Percentiles rank a stretch among this genome's conserved stretches.
Evolutionary conservation across 2,888 invertebrate species (phyloP).

Genomic region (Cataglyphis rosenhaueri): DNA sequence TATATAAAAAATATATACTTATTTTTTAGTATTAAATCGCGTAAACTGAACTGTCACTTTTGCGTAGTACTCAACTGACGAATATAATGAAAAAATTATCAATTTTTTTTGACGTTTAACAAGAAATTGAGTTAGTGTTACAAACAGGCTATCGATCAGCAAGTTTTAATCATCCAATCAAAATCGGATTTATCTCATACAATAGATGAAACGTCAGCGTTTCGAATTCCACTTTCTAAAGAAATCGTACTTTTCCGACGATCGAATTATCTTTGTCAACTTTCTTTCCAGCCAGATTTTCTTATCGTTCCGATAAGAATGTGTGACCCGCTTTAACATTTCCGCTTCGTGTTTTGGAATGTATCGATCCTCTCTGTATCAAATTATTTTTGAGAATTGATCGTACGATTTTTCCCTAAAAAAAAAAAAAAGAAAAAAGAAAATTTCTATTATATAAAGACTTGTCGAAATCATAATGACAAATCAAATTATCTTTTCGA

Average conservation of each 20-base stretch:
- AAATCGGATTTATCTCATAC: slow-evolving; percentile 5
- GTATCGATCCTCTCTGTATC: not conserved
- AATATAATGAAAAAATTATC: not conserved
- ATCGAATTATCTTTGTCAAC: not conserved
- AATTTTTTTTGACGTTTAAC: not conserved
- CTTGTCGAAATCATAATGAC: not conserved
- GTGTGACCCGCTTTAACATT: not conserved
- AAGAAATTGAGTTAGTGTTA: not conserved
- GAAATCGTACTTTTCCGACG: not conserved
- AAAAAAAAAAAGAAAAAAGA: not conserved
- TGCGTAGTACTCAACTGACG: not conserved
- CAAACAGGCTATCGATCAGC: not conserved
- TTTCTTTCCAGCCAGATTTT: not conserved
- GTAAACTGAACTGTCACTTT: not conserved
- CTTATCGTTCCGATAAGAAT: not conserved
- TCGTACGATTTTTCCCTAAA: not conserved
- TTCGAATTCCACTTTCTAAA: not conserved
- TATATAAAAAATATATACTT: not conserved
- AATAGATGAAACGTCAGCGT: not conserved
- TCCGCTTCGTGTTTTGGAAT: not conserved
- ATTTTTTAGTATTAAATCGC: not conserved
- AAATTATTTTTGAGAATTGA: not conserved
- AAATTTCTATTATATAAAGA: not conserved
- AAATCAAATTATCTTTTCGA: not conserved
- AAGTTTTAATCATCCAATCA: slow-evolving; percentile 5